A percentile compares a stretch with the other conserved stretches of the same genome.
phyloP scores from a whole-genome alignment of 1,140 invertebrate genomes.

The Metopolophium dirhodum region DNA sequence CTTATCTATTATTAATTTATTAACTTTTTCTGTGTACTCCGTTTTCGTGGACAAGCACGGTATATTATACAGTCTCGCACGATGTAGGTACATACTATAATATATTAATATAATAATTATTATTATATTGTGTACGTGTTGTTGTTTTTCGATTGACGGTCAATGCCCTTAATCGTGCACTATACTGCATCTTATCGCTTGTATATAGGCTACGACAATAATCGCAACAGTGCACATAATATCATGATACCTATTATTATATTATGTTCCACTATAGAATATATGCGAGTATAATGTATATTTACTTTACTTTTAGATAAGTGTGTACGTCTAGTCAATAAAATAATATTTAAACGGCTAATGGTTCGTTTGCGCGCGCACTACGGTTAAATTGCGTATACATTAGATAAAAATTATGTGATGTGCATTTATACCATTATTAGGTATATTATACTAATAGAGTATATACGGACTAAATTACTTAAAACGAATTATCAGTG shows the following conservation, averaged over 20 bases:
- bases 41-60: no score
- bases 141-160: background rate
- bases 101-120: background rate
- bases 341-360: slow-evolving; percentile 27
- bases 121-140: background rate
- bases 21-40: no score
- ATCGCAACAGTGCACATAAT: background rate
- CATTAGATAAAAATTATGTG: background rate
- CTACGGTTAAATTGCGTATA: background rate
- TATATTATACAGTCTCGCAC: background rate
- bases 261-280: background rate
- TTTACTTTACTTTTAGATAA: background rate
- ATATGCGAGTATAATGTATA: background rate
- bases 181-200: background rate
- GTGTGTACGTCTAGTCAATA: slow-evolving; percentile 5
- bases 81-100: background rate
- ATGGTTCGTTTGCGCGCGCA: background rate
- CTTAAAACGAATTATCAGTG: background rate
- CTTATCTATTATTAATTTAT: no score
- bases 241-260: background rate
- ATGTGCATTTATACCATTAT: background rate
- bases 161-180: background rate
- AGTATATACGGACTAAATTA: background rate
- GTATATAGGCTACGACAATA: background rate
- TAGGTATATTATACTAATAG: background rate